Evolutionary conservation across 2,113 vertebrate genomes (phyloP).

Genomic region (Fukomys damarensis): DNA sequence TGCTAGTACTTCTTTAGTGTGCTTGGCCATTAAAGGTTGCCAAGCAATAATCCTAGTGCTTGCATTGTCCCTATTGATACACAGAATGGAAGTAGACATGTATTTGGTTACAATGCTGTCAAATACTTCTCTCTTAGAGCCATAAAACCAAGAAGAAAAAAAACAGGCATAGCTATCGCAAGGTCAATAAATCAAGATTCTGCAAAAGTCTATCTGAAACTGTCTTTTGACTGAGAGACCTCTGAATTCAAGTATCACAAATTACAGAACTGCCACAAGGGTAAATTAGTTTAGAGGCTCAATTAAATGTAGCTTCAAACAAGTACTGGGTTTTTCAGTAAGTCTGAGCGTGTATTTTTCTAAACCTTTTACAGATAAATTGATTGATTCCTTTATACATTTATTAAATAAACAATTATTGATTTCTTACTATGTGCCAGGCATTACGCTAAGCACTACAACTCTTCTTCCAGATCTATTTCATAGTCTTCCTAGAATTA

Average conservation of each 20-base stretch:
- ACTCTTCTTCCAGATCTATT: conserved; percentile 38
- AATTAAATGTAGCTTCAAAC: conserved; percentile 43
- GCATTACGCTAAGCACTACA: conserved; percentile 1
- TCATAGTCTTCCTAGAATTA: conserved; percentile 39
- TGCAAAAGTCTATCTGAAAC: conserved; percentile 50
- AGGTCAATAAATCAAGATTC: conserved; percentile 55
- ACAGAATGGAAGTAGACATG: conserved; percentile 75
- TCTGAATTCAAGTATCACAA: conserved; percentile 57
- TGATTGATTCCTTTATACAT: background rate
- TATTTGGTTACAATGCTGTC: conserved; percentile 75
- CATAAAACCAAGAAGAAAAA: conserved; percentile 60
- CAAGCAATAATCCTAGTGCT: conserved; percentile 85
- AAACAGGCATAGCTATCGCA: background rate
- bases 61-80: conserved; percentile 69
- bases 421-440: conserved; percentile 2
- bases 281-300: conserved; percentile 47
- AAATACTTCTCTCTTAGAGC: conserved; percentile 67
- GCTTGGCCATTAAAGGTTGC: conserved; percentile 83
- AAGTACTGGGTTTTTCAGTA: conserved; percentile 49
- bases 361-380: conserved; percentile 46
- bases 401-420: conserved; percentile 34
- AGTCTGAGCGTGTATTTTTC: background rate
- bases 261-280: background rate
- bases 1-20: conserved; percentile 75
- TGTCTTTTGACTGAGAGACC: conserved; percentile 53